Evolutionary conservation across 2,888 invertebrate species (phyloP), one percentile per base, ranked within the genome.

Genomic region (Pammene aurita): DNA sequence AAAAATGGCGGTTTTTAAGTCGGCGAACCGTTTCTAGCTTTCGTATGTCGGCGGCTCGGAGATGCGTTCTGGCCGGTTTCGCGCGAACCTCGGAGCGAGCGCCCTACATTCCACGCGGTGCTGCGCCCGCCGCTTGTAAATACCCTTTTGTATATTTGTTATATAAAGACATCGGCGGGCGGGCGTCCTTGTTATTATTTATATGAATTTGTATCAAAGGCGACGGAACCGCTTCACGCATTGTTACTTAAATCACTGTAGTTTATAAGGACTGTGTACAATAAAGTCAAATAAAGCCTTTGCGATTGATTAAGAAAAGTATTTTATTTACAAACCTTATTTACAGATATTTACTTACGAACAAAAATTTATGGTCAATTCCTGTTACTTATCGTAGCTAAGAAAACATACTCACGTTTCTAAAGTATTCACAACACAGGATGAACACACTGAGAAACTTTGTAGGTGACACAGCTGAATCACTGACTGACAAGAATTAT

Each of bases 201-300:
- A 79, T 82, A 78, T 82, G 70, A 71, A 77, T 75, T 77, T 78
- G 76, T 82, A 82, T 80, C 80, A 77, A 78, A 79, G 77, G 80
- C 76, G 78, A 84, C 83, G 82, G 81, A 71, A 75, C 76, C 74
- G 74, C 88, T 84, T 80, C 86, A 85, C 85, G 90, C 90, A 88
- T 85, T 85, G 90, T 90, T 92, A 92, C 92, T 92, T 92, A 90
- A 90, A 83, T 84, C 88, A 66, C 44, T 71, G 38, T 70, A 90
- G 88, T 77, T 82, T 77, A 77, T 90, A 90, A 90, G 89, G 82
- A 88, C 84, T 87, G 87, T 90, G 89, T 90, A 88, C 85, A 86
- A 80, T 77, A 79, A 84, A 86, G 84, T 85, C 87, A 87, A 87
- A 86, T 84, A 91, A 91, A 92, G 90, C 90, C 91, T 91, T 85